Evolutionary conservation across 2,888 invertebrate species (phyloP), one percentile per base, ranked within the genome.

Genomic region (Tridacna crocea): DNA sequence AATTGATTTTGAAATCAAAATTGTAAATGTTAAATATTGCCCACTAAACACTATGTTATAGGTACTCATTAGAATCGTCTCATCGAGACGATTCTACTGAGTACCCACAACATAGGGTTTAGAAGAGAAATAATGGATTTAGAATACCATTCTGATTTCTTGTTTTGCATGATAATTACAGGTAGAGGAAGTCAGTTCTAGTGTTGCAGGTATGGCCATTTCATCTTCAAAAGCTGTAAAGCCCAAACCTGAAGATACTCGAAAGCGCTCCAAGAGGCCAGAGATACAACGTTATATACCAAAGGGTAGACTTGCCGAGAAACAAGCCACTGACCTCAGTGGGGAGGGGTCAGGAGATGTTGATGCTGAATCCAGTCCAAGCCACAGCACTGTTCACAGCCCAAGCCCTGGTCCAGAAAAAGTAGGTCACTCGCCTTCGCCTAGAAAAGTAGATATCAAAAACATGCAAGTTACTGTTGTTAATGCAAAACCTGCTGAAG

Each of bases 211-310:
- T 12, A 36, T 77, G 1, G 75, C 82, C 19, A 27, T 80, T 22
- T 58, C 79, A 70, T 63, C 77, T 70, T 48, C 68, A 73, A 80
- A 27, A 66, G n/a, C 48, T 19, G 75, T 65, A n/a, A 79, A 46
- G 51, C 60, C 68, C 24, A 77, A 66, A 46, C 77, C 72, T 72
- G 77, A 82, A 0, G 87, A 85, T 19, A 55, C 48, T 10, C 84
- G 75, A 72, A 66, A 75, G 46, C 65, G 87, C 48, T 73, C 79
- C 17, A 91, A 90, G 81, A 84, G 88, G n/a, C 92, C 92, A 8
- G 91, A 91, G 66, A 90, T 92, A 22, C 90, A 88, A 74, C 87
- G 89, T 46, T 92, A 92, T 87, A 88, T 92, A 19, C 92, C 92
- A 6, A 91, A 89, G 79, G 91, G 87, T 0, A 87, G 88, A 24